Evolutionary conservation across 1,140 invertebrate genomes (phyloP).

Genomic region (Euura saliciscinereae): DNA sequence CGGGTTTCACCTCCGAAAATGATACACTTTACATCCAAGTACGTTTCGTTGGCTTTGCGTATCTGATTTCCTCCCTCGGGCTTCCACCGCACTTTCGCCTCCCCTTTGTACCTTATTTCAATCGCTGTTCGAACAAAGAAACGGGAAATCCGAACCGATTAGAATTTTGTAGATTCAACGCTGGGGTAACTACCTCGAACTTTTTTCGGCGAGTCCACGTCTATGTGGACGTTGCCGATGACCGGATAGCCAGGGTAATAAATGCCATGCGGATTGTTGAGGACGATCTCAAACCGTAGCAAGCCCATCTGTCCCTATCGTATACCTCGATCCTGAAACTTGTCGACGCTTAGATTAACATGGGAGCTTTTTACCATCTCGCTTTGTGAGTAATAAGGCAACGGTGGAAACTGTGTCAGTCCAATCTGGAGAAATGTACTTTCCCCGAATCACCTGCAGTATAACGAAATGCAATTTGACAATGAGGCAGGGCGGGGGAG

Average conservation of each 20-base stretch:
- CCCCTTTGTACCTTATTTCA: conserved; percentile 8
- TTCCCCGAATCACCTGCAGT: too few relatives aligned
- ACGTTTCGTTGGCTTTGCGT: conserved; percentile 8
- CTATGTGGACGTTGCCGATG: conserved; percentile 5
- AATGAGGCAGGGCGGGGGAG: background rate
- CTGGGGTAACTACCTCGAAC: background rate
- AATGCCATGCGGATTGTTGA: conserved; percentile 2
- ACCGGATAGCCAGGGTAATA: conserved; percentile 6
- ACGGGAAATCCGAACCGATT: background rate
- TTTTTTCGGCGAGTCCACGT: conserved; percentile 3
- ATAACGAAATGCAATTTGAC: background rate
- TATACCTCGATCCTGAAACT: background rate
- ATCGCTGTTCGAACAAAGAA: background rate
- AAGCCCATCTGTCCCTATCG: background rate
- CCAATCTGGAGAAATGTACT: too few relatives aligned
- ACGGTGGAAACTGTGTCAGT: too few relatives aligned
- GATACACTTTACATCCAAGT: background rate
- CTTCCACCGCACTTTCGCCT: conserved; percentile 3
- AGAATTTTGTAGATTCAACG: background rate
- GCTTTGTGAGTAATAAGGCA: too few relatives aligned
- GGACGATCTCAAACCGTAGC: conserved; percentile 2
- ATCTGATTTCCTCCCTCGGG: background rate
- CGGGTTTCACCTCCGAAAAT: background rate
- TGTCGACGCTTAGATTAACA: too few relatives aligned
- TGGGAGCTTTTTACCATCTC: too few relatives aligned